Conservation (phyloP, 2,113 vertebrate genomes). For the Triplophysa siluroides region DNA sequence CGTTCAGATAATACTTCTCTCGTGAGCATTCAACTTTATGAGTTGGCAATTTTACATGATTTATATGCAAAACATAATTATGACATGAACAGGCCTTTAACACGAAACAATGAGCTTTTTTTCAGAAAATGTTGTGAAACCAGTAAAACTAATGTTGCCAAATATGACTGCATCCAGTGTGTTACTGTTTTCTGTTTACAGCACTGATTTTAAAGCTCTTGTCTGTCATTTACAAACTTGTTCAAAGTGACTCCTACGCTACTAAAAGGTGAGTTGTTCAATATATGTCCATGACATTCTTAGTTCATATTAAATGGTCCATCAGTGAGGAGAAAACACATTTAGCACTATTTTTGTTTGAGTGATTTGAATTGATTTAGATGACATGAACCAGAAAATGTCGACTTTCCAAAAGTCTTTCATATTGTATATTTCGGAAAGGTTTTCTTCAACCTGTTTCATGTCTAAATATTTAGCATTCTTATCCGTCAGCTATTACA, state of each 20-base stretch:
- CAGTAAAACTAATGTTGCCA: not conserved
- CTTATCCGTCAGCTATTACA: conserved; percentile 9
- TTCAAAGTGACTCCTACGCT: conserved; percentile 89
- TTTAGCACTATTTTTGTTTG: not conserved
- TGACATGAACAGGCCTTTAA: too few species aligned
- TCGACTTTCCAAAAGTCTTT: not conserved
- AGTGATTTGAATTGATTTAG: too few species aligned
- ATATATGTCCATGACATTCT: not conserved
- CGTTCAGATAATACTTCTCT: too few species aligned
- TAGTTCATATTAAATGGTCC: not conserved
- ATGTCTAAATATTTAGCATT: conserved; percentile 21
- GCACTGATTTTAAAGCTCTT: conserved; percentile 87
- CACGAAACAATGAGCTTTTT: not conserved
- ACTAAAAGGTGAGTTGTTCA: conserved; percentile 87
- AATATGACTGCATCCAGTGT: not conserved
- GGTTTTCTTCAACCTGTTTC: conserved; percentile 1
- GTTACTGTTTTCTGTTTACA: conserved; percentile 64
- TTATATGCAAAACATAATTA: too few species aligned
- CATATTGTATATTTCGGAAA: not conserved
- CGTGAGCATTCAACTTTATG: too few species aligned
- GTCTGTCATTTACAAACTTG: conserved; percentile 88
- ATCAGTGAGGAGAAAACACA: not conserved
- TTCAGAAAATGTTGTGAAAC: not conserved
- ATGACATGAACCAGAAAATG: not conserved
- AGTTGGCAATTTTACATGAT: too few species aligned